Percentiles rank a stretch among this genome's conserved stretches.
phyloP scores from a whole-genome alignment of 2,797 vertebrate species.

The Dermochelys coriacea region DNA sequence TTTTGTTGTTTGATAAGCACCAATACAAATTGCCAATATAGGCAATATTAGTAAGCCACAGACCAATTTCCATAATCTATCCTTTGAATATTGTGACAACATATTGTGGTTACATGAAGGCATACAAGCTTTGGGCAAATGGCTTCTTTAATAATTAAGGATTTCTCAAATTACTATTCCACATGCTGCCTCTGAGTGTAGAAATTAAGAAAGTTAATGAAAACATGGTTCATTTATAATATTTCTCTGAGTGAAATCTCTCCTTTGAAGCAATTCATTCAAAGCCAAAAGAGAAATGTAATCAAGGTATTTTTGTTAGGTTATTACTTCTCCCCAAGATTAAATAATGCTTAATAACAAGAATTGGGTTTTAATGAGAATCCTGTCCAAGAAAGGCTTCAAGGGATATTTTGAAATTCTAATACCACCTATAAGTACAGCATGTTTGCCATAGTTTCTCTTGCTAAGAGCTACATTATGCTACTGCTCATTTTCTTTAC shows the following conservation, averaged over 20 bases:
- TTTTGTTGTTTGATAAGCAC: background rate
- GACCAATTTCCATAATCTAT: slow-evolving; percentile 34
- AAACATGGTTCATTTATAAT: slow-evolving; percentile 38
- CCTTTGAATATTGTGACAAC: slow-evolving; percentile 38
- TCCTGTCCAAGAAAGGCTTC: slow-evolving; percentile 46
- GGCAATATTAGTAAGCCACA: background rate
- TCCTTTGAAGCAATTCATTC: slow-evolving; percentile 28
- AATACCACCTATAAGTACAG: slow-evolving; percentile 65
- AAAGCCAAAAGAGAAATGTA: background rate
- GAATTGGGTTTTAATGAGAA: slow-evolving; percentile 56
- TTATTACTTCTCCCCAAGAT: slow-evolving; percentile 57
- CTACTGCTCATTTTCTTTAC: slow-evolving; percentile 30
- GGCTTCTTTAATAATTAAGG: slow-evolving; percentile 55
- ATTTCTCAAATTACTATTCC: slow-evolving; percentile 11
- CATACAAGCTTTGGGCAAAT: slow-evolving; percentile 39
- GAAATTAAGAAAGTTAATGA: slow-evolving; percentile 50
- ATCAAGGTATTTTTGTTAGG: slow-evolving; percentile 40
- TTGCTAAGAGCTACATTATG: no score
- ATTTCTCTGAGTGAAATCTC: slow-evolving; percentile 7
- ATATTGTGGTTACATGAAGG: background rate
- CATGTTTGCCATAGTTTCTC: slow-evolving; percentile 33
- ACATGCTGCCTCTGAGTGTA: background rate
- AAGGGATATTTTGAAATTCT: slow-evolving; percentile 41
- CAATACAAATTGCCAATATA: background rate
- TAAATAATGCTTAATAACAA: slow-evolving; percentile 65